Evolutionary conservation across 2,888 invertebrate genomes (phyloP).

Genomic region (Galeopsomyia nigrocyanea): DNA sequence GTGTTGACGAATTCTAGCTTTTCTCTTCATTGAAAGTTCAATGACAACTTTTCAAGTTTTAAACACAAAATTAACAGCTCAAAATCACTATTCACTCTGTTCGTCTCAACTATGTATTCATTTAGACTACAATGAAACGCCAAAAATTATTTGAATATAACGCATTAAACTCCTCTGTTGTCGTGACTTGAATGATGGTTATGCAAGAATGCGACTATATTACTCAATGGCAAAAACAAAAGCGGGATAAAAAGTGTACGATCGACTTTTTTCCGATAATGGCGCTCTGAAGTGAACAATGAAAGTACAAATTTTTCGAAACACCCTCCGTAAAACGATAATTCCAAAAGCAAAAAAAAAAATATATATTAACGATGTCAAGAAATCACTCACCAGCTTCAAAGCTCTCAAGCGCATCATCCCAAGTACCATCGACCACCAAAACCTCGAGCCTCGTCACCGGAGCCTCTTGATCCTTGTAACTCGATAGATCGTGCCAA

Average conservation of each 20-base stretch:
- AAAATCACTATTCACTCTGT: no score
- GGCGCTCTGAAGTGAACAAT: neutral
- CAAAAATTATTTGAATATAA: conserved; percentile 3
- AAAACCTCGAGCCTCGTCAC: conserved; percentile 64
- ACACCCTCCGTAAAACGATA: conserved; percentile 15
- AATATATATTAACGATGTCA: neutral
- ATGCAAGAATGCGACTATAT: neutral
- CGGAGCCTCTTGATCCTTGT: conserved; percentile 47
- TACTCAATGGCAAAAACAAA: conserved; percentile 33
- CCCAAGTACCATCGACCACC: conserved; percentile 64
- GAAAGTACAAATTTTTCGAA: conserved; percentile 23
- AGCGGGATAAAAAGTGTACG: conserved; percentile 10
- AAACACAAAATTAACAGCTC: no score
- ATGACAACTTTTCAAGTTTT: no score
- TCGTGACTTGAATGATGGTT: neutral
- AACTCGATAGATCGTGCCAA: conserved; percentile 50
- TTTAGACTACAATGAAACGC: neutral
- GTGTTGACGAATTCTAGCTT: no score
- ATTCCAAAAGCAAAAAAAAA: conserved; percentile 10
- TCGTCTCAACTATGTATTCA: neutral
- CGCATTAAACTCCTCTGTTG: neutral
- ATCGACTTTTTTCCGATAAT: conserved; percentile 35
- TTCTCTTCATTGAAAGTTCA: no score
- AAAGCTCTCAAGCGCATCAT: conserved; percentile 56
- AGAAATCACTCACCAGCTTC: conserved; percentile 48